Conservation (phyloP, 2,888 invertebrate species). For the Petrolisthes manimaculis region DNA sequence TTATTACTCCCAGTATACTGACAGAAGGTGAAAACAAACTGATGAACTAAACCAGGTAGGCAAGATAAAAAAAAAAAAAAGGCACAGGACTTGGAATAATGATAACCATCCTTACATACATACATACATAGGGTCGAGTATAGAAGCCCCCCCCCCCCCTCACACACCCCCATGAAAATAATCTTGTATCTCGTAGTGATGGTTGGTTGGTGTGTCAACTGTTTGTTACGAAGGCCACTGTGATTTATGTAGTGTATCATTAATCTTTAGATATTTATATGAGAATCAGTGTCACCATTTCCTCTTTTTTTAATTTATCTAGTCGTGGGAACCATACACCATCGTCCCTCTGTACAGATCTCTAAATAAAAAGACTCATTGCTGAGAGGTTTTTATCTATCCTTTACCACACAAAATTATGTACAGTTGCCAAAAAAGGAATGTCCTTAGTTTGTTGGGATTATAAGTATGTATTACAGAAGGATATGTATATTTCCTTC, state of each 20-base stretch:
- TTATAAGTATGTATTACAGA: too few relatives aligned
- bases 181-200: conserved; percentile 41
- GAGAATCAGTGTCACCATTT: conserved; percentile 53
- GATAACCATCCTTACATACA: not conserved
- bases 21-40: too few relatives aligned
- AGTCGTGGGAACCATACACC: conserved; percentile 57
- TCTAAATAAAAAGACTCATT: conserved; percentile 62
- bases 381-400: conserved; percentile 1
- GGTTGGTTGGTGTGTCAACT: conserved; percentile 54
- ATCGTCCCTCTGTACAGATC: conserved; percentile 62
- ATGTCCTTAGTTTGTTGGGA: too few relatives aligned
- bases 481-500: too few relatives aligned
- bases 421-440: too few relatives aligned
- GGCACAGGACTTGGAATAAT: not conserved
- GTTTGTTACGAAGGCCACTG: conserved; percentile 58
- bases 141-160: conserved; percentile 13
- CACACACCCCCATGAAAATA: too few relatives aligned
- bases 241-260: conserved; percentile 61
- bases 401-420: too few relatives aligned
- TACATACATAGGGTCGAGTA: too few relatives aligned
- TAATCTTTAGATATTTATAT: conserved; percentile 59
- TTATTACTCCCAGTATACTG: too few relatives aligned
- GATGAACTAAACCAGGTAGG: too few relatives aligned
- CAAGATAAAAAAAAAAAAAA: too few relatives aligned
- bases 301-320: conserved; percentile 55